These are phyloP conservation scores for Nycteola revayana DNA, from an alignment of 2,888 invertebrate species.

Conservation along the genomic window DNA sequence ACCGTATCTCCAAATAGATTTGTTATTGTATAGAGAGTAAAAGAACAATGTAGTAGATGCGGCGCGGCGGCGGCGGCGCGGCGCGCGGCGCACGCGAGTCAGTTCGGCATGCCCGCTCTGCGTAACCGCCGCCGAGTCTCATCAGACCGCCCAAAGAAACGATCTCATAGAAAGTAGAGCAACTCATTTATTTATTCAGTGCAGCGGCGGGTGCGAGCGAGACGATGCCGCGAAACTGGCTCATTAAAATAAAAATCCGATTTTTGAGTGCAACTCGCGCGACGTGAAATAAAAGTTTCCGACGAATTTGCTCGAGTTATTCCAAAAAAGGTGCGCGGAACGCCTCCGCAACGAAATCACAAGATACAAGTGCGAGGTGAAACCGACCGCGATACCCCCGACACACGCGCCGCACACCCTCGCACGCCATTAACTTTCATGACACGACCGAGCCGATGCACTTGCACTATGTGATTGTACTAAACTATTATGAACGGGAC, in stretches of 20 bases:
- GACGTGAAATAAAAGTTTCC: constrained; percentile 75
- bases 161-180: constrained; percentile 81
- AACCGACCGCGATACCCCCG: constrained; percentile 71
- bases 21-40: constrained; percentile 47
- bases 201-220: constrained; percentile 71
- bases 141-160: constrained; percentile 72
- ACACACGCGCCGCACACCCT: constrained; percentile 36
- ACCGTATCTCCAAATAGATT: constrained; percentile 48
- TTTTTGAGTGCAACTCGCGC: constrained; percentile 75
- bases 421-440: constrained; percentile 49
- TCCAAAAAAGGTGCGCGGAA: constrained; percentile 76
- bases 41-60: constrained; percentile 45
- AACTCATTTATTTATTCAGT: constrained; percentile 80
- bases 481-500: constrained; percentile 7
- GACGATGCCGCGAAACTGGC: constrained; percentile 68
- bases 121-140: constrained; percentile 42
- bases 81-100: constrained; percentile 21
- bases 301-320: constrained; percentile 79
- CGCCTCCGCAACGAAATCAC: constrained; percentile 67
- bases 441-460: constrained; percentile 3
- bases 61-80: constrained; percentile 11
- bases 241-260: constrained; percentile 81
- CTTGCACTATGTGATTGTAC: constrained; percentile 1
- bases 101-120: constrained; percentile 22
- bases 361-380: constrained; percentile 71